Conservation (phyloP, 2,888 invertebrate species). For the Corbicula japonica region DNA sequence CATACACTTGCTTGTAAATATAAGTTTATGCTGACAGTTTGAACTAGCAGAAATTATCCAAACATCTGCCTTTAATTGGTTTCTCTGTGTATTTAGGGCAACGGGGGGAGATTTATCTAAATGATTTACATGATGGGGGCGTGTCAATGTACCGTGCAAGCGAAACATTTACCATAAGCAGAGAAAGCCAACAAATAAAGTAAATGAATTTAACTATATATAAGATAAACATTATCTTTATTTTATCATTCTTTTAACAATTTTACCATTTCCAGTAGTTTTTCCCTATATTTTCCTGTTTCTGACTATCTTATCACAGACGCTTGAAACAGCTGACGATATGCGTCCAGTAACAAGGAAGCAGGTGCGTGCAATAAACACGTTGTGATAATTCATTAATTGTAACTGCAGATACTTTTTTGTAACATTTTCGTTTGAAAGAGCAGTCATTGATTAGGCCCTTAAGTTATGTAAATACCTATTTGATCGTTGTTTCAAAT, state of each 20-base stretch:
- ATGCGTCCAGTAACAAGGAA: slow-evolving; percentile 3
- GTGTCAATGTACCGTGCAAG: no score
- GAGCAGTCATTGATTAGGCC: background rate
- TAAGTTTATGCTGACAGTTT: no score
- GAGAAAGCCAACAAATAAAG: background rate
- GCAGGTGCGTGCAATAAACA: no score
- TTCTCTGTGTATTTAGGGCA: no score
- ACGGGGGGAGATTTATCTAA: no score
- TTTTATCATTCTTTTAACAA: background rate
- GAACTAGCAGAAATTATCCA: no score
- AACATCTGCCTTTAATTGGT: no score
- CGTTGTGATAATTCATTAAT: no score
- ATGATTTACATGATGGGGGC: no score
- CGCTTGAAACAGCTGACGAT: slow-evolving; percentile 32
- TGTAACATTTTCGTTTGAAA: background rate
- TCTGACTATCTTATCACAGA: background rate
- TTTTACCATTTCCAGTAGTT: slow-evolving; percentile 3
- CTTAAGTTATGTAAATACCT: background rate
- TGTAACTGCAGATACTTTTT: background rate
- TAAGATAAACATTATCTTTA: background rate
- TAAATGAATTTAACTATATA: no score
- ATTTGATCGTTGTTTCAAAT: background rate
- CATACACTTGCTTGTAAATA: no score
- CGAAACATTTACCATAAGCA: background rate
- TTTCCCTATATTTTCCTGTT: background rate